Percentiles rank a stretch among this genome's conserved stretches.
These are phyloP conservation scores for Rhagologus leucostigma DNA, from an alignment of 2,113 vertebrate species.

Conservation along the genomic window DNA sequence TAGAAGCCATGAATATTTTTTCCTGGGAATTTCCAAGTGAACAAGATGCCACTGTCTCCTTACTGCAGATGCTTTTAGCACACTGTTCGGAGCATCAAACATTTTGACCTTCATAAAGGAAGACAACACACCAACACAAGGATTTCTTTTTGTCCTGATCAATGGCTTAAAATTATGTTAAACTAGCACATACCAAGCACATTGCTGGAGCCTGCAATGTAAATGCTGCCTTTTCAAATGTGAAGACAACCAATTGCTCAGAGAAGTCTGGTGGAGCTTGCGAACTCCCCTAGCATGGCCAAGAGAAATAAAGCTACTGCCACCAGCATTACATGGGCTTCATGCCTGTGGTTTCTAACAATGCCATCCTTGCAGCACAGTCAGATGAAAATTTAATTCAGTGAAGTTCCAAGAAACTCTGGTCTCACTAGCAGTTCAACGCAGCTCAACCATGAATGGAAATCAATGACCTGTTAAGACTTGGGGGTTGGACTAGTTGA, in stretches of 20 bases:
- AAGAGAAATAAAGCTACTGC: constrained; percentile 5
- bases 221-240: not conserved
- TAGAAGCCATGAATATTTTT: not conserved
- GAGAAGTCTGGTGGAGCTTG: not conserved
- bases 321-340: not conserved
- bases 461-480: not conserved
- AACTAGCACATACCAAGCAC: not conserved
- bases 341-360: constrained; percentile 23
- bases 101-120: not conserved
- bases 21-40: not conserved
- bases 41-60: not conserved
- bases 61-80: not conserved
- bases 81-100: not conserved
- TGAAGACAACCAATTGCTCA: not conserved
- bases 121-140: not conserved
- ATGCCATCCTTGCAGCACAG: not conserved
- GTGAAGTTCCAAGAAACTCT: not conserved
- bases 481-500: not conserved
- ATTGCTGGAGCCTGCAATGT: not conserved
- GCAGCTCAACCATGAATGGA: not conserved
- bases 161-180: not conserved
- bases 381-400: not conserved
- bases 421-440: not conserved
- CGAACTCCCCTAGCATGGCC: not conserved
- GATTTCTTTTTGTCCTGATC: not conserved